A percentile compares a stretch with the other conserved stretches of the same genome.
These are phyloP conservation scores for Eilema griseolum DNA, from an alignment of 2,888 invertebrate species.

Conservation along the genomic window DNA sequence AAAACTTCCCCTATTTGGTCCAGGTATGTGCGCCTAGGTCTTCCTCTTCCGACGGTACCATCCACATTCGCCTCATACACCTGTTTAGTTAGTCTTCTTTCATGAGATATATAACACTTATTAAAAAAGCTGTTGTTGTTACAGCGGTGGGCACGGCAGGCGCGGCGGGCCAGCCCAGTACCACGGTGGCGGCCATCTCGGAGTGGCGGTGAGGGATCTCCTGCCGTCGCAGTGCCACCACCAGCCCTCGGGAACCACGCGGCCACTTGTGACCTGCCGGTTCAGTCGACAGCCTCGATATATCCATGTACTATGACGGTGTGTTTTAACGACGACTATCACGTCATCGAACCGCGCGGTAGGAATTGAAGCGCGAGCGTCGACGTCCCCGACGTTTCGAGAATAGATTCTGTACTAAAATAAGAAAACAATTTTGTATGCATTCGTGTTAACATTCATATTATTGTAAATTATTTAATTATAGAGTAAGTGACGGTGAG, in stretches of 20 bases:
- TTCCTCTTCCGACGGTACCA: too few relatives aligned
- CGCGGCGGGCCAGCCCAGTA: constrained; percentile 86
- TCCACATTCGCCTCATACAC: too few relatives aligned
- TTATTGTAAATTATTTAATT: constrained; percentile 82
- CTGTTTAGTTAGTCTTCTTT: too few relatives aligned
- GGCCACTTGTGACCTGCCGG: constrained; percentile 50
- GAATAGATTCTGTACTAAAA: constrained; percentile 54
- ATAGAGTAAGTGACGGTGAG: constrained; percentile 67
- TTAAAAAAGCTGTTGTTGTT: too few relatives aligned
- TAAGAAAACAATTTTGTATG: constrained; percentile 71
- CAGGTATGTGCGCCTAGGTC: too few relatives aligned
- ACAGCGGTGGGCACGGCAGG: constrained; percentile 59
- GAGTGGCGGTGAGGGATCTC: constrained; percentile 88
- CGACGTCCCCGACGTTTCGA: constrained; percentile 50
- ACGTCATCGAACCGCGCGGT: constrained; percentile 46
- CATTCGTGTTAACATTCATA: constrained; percentile 78
- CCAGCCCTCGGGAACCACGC: constrained; percentile 42
- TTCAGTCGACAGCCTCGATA: constrained; percentile 56
- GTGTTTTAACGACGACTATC: constrained; percentile 51
- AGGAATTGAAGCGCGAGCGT: constrained; percentile 56
- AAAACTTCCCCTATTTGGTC: too few relatives aligned
- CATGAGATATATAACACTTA: too few relatives aligned
- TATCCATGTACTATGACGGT: constrained; percentile 57
- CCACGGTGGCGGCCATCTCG: constrained; percentile 85
- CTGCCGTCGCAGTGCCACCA: constrained; percentile 54